phyloP scores from a whole-genome alignment of 2,888 invertebrate genomes.

The Caenorhabditis afra region DNA sequence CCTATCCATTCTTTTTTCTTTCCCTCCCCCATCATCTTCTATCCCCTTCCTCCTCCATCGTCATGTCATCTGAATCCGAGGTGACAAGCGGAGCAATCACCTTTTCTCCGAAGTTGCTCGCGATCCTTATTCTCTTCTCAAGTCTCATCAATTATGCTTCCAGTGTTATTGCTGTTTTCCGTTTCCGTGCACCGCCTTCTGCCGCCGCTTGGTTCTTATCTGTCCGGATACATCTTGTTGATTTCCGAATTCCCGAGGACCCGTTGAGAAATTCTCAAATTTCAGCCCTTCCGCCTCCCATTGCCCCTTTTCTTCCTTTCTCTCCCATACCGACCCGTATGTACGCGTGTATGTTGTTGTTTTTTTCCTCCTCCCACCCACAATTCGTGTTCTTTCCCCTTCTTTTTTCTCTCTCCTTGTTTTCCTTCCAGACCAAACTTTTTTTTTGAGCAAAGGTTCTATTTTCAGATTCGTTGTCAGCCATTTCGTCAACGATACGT shows the following conservation, averaged over 20 bases:
- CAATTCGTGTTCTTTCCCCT: not conserved
- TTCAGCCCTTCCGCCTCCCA: constrained; percentile 41
- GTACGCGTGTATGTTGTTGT: constrained; percentile 36
- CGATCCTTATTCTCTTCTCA: constrained; percentile 1
- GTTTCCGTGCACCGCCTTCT: constrained; percentile 12
- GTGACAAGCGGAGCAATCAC: too few relatives aligned
- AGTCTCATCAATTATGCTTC: constrained; percentile 53
- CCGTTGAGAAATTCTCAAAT: constrained; percentile 50
- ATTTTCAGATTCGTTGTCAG: constrained; percentile 28
- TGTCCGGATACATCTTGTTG: constrained; percentile 57
- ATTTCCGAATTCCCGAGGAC: constrained; percentile 42
- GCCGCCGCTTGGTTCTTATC: constrained; percentile 37
- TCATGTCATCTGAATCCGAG: constrained; percentile 21
- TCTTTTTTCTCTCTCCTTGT: not conserved
- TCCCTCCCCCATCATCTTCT: not conserved
- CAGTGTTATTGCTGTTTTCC: constrained; percentile 54
- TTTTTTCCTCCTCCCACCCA: not conserved
- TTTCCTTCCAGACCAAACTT: not conserved
- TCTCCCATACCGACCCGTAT: constrained; percentile 29
- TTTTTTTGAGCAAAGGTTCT: not conserved
- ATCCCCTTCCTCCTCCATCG: not conserved
- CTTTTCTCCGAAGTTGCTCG: too few relatives aligned
- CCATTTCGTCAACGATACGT: constrained; percentile 39
- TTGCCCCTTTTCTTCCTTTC: constrained; percentile 6
- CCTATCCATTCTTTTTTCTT: constrained; percentile 23